Evolutionary conservation across 2,888 invertebrate genomes (phyloP), one percentile per base, ranked within the genome.

Genomic region (Andricus curvator): DNA sequence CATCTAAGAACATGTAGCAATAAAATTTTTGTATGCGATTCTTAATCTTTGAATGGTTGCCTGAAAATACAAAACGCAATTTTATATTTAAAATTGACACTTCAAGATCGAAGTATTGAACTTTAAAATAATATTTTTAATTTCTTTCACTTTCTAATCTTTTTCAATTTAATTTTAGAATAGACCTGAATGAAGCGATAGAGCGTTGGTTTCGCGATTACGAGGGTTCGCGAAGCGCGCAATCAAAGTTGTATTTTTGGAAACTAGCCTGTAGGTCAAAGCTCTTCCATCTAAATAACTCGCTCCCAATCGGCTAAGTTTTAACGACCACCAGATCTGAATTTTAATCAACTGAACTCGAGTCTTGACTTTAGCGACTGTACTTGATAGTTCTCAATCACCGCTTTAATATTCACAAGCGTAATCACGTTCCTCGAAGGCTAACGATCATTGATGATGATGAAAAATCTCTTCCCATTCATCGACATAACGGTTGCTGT

Each of bases 251-350:
- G 6, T 70, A 70, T 70, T 70, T 70, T 70, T 70, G 51, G 70
- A 70, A 70, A 70, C 51, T 51, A 51, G 48, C 70, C 70, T 70
- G 51, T 70, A 70, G 74, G 51, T 56, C 70, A 51, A 74, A 74
- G 70, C 70, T 56, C 70, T 74, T 74, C 70, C 20, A 51, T 70
- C 70, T 70, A 33, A 74, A 74, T 74, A 74, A 74, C 74, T 74
- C 74, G 74, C 56, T 56, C 56, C 37, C 56, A 74, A 29, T 74
- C 33, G 33, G 56, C 25, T 74, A 22, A 51, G 25, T 62, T 48
- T 68, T 56, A 74, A 74, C 33, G 56, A 74, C 56, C 56, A 4
- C 13, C 51, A 74, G 74, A 74, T 74, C 74, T 56, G 51, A 51
- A 56, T 74, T 74, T 74, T 33, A 56, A 74, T 74, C 56, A 29